These are phyloP conservation scores for Perdita meconis DNA, from an alignment of 2,888 invertebrate genomes.

Conservation along the genomic window DNA sequence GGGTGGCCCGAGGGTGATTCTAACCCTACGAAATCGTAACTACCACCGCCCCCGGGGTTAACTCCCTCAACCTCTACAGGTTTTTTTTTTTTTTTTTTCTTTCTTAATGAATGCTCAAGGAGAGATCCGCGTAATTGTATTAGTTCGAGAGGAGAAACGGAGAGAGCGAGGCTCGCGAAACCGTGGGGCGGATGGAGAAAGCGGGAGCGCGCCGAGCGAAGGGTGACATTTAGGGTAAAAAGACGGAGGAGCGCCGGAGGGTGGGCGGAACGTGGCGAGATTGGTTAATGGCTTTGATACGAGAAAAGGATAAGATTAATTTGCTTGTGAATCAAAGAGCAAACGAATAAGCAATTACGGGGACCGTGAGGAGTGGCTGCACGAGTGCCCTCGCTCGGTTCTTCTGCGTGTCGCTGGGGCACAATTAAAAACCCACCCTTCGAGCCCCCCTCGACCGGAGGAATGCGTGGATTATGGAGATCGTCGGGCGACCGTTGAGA, in stretches of 20 bases:
- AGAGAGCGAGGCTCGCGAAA: conserved; percentile 6
- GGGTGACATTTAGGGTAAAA: conserved; percentile 77
- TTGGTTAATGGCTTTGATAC: conserved; percentile 80
- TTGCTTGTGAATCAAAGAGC: conserved; percentile 77
- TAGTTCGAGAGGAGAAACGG: conserved; percentile 74
- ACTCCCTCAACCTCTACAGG: conserved; percentile 71
- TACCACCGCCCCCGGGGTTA: conserved; percentile 61
- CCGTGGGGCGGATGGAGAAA: conserved; percentile 24
- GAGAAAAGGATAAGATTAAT: conserved; percentile 80
- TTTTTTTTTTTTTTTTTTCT: conserved; percentile 68
- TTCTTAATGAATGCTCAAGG: conserved; percentile 80
- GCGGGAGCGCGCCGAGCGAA: conserved; percentile 59
- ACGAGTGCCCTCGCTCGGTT: conserved; percentile 53
- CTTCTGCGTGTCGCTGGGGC: conserved; percentile 48
- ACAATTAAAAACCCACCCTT: conserved; percentile 52
- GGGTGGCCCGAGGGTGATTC: conserved; percentile 76
- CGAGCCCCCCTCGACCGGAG: too few relatives aligned
- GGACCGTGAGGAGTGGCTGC: conserved; percentile 56
- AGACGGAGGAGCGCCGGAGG: conserved; percentile 36
- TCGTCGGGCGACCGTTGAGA: neutral
- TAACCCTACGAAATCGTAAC: conserved; percentile 80
- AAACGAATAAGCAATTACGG: conserved; percentile 79
- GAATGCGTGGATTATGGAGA: conserved; percentile 2
- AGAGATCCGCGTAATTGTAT: conserved; percentile 78
- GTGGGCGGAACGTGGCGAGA: conserved; percentile 69